Evolutionary conservation across 2,888 invertebrate species (phyloP).

Genomic region (Lasioglossum malachurum): DNA sequence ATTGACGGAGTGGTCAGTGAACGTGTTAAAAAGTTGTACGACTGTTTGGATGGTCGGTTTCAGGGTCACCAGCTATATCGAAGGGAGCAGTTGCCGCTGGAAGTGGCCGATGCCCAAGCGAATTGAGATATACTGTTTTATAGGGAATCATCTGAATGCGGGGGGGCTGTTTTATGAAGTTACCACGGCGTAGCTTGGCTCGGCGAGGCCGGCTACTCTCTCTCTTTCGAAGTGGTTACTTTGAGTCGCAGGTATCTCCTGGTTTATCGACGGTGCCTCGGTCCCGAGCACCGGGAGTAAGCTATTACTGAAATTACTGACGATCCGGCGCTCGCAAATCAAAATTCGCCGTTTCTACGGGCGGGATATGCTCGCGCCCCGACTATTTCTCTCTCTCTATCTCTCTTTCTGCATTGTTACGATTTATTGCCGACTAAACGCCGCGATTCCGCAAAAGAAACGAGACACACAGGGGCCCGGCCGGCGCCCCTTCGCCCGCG

Average conservation of each 20-base stretch:
- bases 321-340: slow-evolving; percentile 84
- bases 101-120: slow-evolving; percentile 61
- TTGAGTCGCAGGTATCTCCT: slow-evolving; percentile 73
- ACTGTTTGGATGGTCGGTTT: not conserved
- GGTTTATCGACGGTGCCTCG: slow-evolving; percentile 61
- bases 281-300: slow-evolving; percentile 76
- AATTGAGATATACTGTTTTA: slow-evolving; percentile 83
- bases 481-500: slow-evolving; percentile 34
- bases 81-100: slow-evolving; percentile 33
- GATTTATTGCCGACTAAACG: slow-evolving; percentile 72
- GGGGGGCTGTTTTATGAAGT: slow-evolving; percentile 81
- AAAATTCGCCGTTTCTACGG: slow-evolving; percentile 80
- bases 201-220: slow-evolving; percentile 69
- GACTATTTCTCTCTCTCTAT: slow-evolving; percentile 8
- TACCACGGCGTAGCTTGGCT: slow-evolving; percentile 72
- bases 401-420: slow-evolving; percentile 60
- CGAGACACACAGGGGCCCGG: slow-evolving; percentile 25
- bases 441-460: slow-evolving; percentile 57
- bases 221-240: slow-evolving; percentile 75
- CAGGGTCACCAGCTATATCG: slow-evolving; percentile 37
- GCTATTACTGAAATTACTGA: slow-evolving; percentile 84
- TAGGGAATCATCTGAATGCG: slow-evolving; percentile 81
- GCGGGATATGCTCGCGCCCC: slow-evolving; percentile 48
- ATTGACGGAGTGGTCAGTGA: not conserved
- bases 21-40: not conserved